Evolutionary conservation across 2,113 vertebrate species (phyloP).

Genomic region (Ictidomys tridecemlineatus): DNA sequence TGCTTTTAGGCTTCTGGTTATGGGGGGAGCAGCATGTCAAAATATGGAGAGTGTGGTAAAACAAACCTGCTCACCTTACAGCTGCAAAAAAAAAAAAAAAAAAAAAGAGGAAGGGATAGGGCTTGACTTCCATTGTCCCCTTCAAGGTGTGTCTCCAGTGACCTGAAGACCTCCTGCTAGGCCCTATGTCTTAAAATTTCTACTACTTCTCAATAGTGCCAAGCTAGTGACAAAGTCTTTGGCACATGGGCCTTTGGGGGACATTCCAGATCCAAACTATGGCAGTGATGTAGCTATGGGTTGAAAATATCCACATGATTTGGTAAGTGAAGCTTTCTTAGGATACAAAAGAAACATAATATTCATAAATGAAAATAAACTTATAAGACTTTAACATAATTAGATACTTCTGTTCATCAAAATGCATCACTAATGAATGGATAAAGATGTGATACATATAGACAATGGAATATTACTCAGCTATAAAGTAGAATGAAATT

Average conservation of each 20-base stretch:
- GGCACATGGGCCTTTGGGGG: background rate
- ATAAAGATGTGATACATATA: too few species aligned
- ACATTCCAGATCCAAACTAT: background rate
- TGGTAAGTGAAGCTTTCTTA: conserved; percentile 20
- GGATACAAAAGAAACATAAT: background rate
- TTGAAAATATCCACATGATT: background rate
- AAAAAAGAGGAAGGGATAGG: background rate
- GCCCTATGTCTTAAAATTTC: background rate
- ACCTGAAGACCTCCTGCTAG: background rate
- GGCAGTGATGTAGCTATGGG: background rate
- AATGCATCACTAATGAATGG: background rate
- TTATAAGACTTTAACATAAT: background rate
- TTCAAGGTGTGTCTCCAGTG: background rate
- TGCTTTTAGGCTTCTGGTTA: background rate
- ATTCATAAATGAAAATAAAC: background rate
- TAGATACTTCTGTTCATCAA: background rate
- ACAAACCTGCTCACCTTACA: background rate
- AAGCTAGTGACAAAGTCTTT: background rate
- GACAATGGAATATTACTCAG: too few species aligned
- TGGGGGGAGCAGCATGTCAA: background rate
- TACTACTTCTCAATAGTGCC: background rate
- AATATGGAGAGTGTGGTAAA: background rate
- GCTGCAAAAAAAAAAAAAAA: too few species aligned
- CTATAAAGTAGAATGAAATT: too few species aligned
- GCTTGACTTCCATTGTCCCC: background rate